These are phyloP conservation scores for Laspeyria flexula DNA, from an alignment of 2,888 invertebrate genomes.

Conservation along the genomic window DNA sequence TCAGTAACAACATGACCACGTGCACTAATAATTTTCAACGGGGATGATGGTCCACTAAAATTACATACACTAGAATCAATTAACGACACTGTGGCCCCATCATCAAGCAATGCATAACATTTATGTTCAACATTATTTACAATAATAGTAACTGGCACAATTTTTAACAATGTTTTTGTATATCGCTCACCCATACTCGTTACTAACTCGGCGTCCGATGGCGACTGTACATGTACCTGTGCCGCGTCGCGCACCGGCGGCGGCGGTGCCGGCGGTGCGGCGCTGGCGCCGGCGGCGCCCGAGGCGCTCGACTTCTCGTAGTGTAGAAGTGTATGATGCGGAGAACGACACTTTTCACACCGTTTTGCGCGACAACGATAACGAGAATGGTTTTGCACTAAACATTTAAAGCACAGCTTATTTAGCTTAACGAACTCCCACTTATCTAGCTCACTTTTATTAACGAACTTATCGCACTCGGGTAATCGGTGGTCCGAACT, in stretches of 20 bases:
- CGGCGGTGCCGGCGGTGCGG: neutral
- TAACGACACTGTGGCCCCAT: neutral
- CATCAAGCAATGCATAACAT: neutral
- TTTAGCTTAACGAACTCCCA: neutral
- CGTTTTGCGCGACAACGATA: neutral
- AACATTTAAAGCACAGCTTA: conserved; percentile 1
- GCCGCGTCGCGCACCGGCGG: too few relatives aligned
- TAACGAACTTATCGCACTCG: neutral
- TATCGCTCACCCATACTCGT: neutral
- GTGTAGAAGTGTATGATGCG: neutral
- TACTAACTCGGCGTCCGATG: neutral
- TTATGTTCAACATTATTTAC: neutral
- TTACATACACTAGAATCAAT: neutral
- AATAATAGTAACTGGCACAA: neutral
- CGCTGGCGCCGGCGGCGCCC: neutral
- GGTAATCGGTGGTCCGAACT: neutral
- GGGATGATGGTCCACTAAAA: neutral
- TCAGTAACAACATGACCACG: neutral
- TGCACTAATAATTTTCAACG: neutral
- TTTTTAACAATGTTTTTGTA: neutral
- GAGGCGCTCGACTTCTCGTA: neutral
- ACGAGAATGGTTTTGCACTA: neutral
- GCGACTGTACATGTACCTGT: too few relatives aligned
- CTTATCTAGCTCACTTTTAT: neutral
- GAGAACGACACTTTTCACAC: neutral